Base-by-base conservation (phyloP, 2,113 vertebrate genomes). In the Mesembrinibis cayennensis region DNA sequence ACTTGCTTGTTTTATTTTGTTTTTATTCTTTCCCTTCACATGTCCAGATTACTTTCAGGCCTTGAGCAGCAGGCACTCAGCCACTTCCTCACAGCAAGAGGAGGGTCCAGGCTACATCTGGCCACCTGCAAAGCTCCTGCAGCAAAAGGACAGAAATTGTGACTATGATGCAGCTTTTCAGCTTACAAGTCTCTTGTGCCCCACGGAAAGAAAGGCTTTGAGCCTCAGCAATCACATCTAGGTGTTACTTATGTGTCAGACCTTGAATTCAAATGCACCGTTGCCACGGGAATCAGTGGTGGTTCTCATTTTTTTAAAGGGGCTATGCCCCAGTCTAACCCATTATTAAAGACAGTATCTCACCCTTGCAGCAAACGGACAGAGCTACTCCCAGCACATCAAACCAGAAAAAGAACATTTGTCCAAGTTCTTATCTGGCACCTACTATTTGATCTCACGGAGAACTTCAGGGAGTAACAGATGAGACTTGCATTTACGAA, bases 401-500 rank as follows among this genome's bases (percentile, higher is more conserved):
- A n/a, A 45, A 71, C 21, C 66, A n/a, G 50, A 69, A 30, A 20
- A 19, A 72, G 12, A 16, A 55, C 40, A 17, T 27, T 36, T 16
- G 50, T 27, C 50, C 47, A 25, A n/a, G 45, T 34, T 80, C 58
- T 76, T 17, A 30, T 9, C 30, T 42, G 70, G 23, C 45, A 47
- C 25, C 44, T 30, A 6, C 32, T 55, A 17, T 7, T 7, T 7
- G 47, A 78, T 20, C 45, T 74, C 80, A 32, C 0, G 2, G 40
- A 55, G 11, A 47, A 19, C 4, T 9, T 13, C 6, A 25, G 25
- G 49, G 16, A 63, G 1, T 10, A 50, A 44, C 21, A 66, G 50
- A 27, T 4, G 16, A 44, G 55, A 63, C n/a, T 11, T 2, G 11
- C 18, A 14, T 3, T 61, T 4, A 4, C 0, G 3, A 45, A 32